Evolutionary conservation across 2,113 vertebrate genomes (phyloP).

Genomic region (Cavia porcellus): DNA sequence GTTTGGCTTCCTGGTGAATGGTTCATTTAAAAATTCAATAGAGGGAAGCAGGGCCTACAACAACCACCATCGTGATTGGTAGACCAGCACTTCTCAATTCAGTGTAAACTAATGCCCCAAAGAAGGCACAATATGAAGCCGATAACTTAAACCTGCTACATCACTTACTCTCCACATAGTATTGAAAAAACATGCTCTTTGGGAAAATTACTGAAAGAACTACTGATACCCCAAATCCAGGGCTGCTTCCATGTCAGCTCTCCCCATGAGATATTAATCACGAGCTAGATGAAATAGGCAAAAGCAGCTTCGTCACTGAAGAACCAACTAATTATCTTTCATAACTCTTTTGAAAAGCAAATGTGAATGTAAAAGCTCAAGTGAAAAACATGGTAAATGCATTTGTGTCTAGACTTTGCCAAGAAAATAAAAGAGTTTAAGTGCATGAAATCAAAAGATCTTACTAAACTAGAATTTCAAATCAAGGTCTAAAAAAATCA

Average conservation of each 20-base stretch:
- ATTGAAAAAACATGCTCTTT: constrained; percentile 46
- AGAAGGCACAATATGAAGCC: constrained; percentile 3
- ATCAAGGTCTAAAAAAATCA: constrained; percentile 54
- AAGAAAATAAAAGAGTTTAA: constrained; percentile 73
- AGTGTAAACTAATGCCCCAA: neutral
- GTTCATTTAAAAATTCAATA: constrained; percentile 59
- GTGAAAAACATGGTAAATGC: constrained; percentile 71
- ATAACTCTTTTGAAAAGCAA: constrained; percentile 76
- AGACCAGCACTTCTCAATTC: constrained; percentile 8
- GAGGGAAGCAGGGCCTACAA: constrained; percentile 44
- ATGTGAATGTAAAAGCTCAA: constrained; percentile 62
- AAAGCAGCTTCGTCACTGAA: constrained; percentile 48
- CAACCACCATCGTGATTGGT: neutral
- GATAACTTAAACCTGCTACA: neutral
- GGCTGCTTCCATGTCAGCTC: constrained; percentile 8
- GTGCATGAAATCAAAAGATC: constrained; percentile 71
- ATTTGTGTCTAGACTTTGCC: constrained; percentile 77
- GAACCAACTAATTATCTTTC: constrained; percentile 69
- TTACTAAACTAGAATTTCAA: constrained; percentile 77
- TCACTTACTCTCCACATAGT: neutral
- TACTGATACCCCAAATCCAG: neutral
- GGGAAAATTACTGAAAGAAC: constrained; percentile 62
- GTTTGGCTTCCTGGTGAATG: constrained; percentile 75
- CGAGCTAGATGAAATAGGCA: constrained; percentile 47
- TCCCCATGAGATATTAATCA: constrained; percentile 69